A percentile compares a stretch with the other conserved stretches of the same genome.
Evolutionary conservation across 2,113 vertebrate species (phyloP).

Genomic region (Mionectes macconnelli): DNA sequence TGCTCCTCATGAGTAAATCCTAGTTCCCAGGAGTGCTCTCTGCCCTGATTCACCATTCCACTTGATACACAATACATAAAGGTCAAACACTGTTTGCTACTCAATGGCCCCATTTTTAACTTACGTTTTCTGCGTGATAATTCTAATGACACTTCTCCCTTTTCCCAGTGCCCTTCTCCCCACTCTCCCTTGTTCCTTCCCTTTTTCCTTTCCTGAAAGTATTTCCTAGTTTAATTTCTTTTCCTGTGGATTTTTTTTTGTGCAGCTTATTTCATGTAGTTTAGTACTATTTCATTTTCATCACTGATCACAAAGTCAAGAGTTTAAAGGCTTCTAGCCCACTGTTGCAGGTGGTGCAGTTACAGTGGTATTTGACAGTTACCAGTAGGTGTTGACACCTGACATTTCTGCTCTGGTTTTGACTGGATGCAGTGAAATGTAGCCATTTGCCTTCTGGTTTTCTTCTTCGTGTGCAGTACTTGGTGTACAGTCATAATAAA

Average conservation of each 20-base stretch:
- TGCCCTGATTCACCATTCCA: background rate
- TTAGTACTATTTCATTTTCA: background rate
- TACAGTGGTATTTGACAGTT: background rate
- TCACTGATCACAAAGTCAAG: background rate
- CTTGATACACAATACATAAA: background rate
- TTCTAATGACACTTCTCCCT: background rate
- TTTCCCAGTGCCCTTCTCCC: background rate
- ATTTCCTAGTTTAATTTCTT: background rate
- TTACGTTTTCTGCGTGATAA: background rate
- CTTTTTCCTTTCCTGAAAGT: background rate
- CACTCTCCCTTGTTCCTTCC: background rate
- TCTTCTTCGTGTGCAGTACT: background rate
- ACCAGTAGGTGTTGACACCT: background rate
- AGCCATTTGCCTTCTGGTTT: background rate
- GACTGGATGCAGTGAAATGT: background rate
- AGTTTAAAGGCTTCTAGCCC: background rate
- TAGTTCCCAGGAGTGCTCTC: background rate
- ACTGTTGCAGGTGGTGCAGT: background rate
- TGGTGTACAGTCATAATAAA: rapidly evolving
- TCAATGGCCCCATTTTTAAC: background rate
- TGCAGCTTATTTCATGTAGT: background rate
- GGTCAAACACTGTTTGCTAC: background rate
- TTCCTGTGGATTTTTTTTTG: background rate
- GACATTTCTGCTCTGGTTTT: background rate
- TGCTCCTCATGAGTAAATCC: background rate